Conservation (phyloP, 1,140 invertebrate genomes). For the Sycophila sp. region DNA sequence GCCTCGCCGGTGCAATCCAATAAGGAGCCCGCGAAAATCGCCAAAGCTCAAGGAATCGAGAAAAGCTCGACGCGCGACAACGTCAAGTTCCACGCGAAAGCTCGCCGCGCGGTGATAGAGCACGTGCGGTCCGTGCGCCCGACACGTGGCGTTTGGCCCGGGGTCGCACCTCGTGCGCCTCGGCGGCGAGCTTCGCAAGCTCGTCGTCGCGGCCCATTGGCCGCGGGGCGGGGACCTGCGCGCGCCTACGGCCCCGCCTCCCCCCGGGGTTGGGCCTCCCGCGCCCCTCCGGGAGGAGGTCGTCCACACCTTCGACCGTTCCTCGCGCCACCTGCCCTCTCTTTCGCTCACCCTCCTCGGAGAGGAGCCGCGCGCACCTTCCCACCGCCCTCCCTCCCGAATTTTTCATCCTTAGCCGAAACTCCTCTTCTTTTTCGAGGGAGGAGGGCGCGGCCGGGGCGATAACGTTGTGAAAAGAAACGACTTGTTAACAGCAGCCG, state of each 20-base stretch:
- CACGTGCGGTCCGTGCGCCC: slow-evolving; percentile 63
- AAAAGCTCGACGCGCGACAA: too few species aligned
- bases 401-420: slow-evolving; percentile 37
- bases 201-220: slow-evolving; percentile 53
- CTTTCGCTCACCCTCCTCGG: neutral
- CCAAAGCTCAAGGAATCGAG: too few species aligned
- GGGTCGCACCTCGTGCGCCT: slow-evolving; percentile 49
- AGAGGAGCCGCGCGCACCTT: slow-evolving; percentile 9
- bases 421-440: slow-evolving; percentile 13
- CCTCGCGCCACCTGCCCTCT: slow-evolving; percentile 32
- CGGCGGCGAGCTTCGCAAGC: slow-evolving; percentile 35
- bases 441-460: neutral
- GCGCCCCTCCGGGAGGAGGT: slow-evolving; percentile 42
- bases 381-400: slow-evolving; percentile 33
- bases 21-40: too few species aligned
- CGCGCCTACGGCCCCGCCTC: slow-evolving; percentile 56
- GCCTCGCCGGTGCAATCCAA: too few species aligned
- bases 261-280: slow-evolving; percentile 58
- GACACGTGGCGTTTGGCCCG: slow-evolving; percentile 64
- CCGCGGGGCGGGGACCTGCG: slow-evolving; percentile 61
- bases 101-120: slow-evolving; percentile 49
- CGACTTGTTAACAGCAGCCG: slow-evolving; percentile 31
- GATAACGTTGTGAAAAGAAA: slow-evolving; percentile 33
- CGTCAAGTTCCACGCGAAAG: too few species aligned
- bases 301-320: slow-evolving; percentile 40